phyloP scores from a whole-genome alignment of 1,140 invertebrate genomes.

The Drosophila lacteicornis region DNA sequence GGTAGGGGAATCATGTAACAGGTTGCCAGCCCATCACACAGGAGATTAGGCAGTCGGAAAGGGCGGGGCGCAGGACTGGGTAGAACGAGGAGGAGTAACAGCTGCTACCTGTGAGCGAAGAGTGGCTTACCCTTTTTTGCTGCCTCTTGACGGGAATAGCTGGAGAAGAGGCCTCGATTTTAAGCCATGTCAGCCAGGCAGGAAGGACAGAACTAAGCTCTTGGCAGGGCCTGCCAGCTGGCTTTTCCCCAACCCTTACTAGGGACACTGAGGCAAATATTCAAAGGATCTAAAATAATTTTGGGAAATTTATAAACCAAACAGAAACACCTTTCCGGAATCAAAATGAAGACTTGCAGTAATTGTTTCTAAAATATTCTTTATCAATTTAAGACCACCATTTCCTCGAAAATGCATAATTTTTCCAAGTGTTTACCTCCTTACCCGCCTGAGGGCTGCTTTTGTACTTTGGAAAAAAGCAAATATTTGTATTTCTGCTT shows the following conservation, averaged over 20 bases:
- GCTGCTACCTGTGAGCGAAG: conserved; percentile 58
- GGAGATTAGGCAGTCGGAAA: conserved; percentile 69
- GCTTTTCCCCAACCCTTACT: neutral
- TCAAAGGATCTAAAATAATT: neutral
- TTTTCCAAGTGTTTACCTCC: conserved; percentile 9
- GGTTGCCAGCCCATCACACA: conserved; percentile 72
- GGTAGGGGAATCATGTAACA: conserved; percentile 58
- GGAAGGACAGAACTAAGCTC: conserved; percentile 57
- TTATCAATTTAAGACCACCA: neutral
- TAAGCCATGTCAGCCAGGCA: conserved; percentile 74
- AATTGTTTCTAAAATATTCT: neutral
- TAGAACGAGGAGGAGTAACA: conserved; percentile 41
- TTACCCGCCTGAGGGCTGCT: conserved; percentile 18
- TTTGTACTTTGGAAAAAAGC: conserved; percentile 76
- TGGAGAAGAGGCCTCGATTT: conserved; percentile 60
- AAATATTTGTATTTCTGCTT: conserved; percentile 81
- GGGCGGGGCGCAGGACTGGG: neutral
- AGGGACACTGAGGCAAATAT: conserved; percentile 6
- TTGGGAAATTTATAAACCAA: neutral
- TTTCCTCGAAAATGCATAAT: neutral
- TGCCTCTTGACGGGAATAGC: conserved; percentile 25
- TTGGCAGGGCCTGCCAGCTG: conserved; percentile 16
- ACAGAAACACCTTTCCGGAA: neutral
- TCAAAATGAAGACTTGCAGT: neutral
- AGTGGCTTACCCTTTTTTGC: conserved; percentile 65